Conservation (phyloP, 2,888 invertebrate genomes). For the Lasioglossum oenotherae region DNA sequence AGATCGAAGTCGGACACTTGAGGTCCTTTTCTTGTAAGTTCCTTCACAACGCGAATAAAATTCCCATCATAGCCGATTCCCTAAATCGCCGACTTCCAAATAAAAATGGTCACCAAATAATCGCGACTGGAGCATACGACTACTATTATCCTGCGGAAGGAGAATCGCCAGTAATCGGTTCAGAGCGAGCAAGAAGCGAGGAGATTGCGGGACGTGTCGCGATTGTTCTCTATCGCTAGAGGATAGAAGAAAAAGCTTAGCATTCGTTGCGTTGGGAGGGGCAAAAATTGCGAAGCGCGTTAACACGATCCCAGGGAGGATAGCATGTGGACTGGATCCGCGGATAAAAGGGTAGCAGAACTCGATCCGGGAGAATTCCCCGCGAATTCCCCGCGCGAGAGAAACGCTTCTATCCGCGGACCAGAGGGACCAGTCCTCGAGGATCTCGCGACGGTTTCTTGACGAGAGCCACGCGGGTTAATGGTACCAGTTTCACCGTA, state of each 20-base stretch:
- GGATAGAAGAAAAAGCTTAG: not conserved
- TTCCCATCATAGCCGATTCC: not conserved
- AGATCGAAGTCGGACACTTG: too few relatives aligned
- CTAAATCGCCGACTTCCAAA: not conserved
- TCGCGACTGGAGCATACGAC: not conserved
- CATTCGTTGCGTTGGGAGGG: not conserved
- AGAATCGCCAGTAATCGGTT: not conserved
- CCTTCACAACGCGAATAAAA: too few relatives aligned
- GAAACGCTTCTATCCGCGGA: conserved; percentile 17
- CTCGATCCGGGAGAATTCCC: conserved; percentile 20
- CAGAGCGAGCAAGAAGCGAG: not conserved
- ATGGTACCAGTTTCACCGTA: conserved; percentile 78
- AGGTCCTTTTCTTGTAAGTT: too few relatives aligned
- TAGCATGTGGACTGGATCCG: conserved; percentile 10
- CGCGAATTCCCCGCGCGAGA: not conserved
- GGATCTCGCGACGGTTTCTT: conserved; percentile 52
- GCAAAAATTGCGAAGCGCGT: conserved; percentile 34
- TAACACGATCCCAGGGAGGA: conserved; percentile 22
- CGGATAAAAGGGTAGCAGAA: conserved; percentile 23
- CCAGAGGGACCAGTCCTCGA: conserved; percentile 39
- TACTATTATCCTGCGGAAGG: not conserved
- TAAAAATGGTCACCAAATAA: not conserved
- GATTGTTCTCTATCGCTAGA: not conserved
- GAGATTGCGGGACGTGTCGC: not conserved
- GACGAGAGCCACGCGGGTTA: conserved; percentile 68